Evolutionary conservation across 2,797 vertebrate species (phyloP).

Genomic region (Steatocranus sp.): DNA sequence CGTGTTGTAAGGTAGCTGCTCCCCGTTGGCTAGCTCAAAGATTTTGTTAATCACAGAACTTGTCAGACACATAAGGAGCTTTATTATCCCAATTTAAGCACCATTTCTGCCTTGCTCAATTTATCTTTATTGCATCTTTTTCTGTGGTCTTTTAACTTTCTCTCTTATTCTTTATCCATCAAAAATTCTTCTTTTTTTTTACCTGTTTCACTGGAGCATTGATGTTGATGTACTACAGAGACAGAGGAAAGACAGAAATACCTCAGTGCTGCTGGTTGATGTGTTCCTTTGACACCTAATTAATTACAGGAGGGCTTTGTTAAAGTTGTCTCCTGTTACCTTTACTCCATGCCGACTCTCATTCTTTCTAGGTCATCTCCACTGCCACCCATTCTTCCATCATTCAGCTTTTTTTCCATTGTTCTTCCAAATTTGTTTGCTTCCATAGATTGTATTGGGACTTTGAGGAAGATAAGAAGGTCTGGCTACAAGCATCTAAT

Average conservation of each 20-base stretch:
- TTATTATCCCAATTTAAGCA: conserved; percentile 12
- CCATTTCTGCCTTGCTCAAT: not conserved
- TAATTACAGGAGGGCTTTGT: not conserved
- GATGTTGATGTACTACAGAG: conserved; percentile 22
- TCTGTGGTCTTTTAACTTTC: not conserved
- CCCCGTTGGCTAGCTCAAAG: not conserved
- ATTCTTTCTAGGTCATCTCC: not conserved
- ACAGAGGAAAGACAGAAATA: not conserved
- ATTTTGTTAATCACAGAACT: conserved; percentile 12
- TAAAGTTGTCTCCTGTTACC: not conserved
- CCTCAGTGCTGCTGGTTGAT: conserved; percentile 23
- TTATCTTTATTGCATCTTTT: not conserved
- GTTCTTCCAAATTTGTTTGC: not conserved
- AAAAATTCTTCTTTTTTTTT: not conserved
- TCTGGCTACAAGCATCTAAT: not conserved
- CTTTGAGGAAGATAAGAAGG: not conserved
- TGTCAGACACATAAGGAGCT: conserved; percentile 1
- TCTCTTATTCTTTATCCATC: not conserved
- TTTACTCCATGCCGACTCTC: not conserved
- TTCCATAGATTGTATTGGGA: not conserved
- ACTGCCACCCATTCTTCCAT: not conserved
- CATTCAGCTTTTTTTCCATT: not conserved
- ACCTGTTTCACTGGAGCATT: not conserved
- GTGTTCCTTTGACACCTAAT: conserved; percentile 34
- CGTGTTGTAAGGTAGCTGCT: not conserved